Percentiles rank a stretch among this genome's conserved stretches.
Conservation (phyloP, 2,113 vertebrate genomes). For the Gallinago paraguaiae region DNA sequence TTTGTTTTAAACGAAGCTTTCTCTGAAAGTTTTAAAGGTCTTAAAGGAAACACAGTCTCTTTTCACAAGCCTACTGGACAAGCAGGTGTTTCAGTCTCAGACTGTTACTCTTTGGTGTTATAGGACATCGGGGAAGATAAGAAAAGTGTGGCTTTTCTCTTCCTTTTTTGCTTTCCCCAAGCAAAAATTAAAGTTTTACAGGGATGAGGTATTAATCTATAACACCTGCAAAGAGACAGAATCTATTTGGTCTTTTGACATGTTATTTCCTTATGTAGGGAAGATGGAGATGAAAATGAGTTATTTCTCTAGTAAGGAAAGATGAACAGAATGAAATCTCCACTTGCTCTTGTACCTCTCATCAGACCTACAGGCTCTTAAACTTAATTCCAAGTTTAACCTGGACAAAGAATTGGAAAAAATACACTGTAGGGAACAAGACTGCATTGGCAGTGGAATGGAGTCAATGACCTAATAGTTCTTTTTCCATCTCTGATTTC, state of each 20-base stretch:
- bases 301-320: not conserved
- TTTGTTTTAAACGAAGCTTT: not conserved
- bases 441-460: not conserved
- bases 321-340: not conserved
- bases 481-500: slow-evolving; percentile 49
- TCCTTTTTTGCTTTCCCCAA: slow-evolving; percentile 21
- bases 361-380: not conserved
- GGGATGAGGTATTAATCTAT: slow-evolving; percentile 29
- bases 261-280: not conserved
- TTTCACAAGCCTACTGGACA: not conserved
- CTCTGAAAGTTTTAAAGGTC: not conserved
- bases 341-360: not conserved
- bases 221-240: slow-evolving; percentile 8
- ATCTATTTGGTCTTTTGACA: slow-evolving; percentile 21
- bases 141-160: slow-evolving; percentile 37
- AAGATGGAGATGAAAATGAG: not conserved
- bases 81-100: slow-evolving; percentile 31
- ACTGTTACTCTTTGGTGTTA: not conserved
- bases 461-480: slow-evolving; percentile 23
- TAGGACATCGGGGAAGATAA: slow-evolving; percentile 25
- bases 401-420: slow-evolving; percentile 41
- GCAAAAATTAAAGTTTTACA: slow-evolving; percentile 41
- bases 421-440: not conserved
- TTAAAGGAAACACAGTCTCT: not conserved
- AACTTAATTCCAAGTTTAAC: slow-evolving; percentile 18